A percentile compares a stretch with the other conserved stretches of the same genome.
Conservation (phyloP, 2,113 vertebrate species). For the crab-eating macaque (Macaca fascicularis) region T2T-MFA8v1.1 NC_088395.1:47314001-47314500, state of each 20-base stretch:
- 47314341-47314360: neutral
- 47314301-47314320: constrained; percentile 21
- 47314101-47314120: neutral
- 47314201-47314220: neutral
- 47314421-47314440: neutral
- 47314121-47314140: neutral
- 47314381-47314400: neutral
- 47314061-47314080: neutral
- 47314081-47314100: neutral
- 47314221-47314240: neutral
- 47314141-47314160: neutral
- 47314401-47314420: neutral
- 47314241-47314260: neutral
- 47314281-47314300: neutral
- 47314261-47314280: neutral
- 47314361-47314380: neutral
- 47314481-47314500: too few relatives aligned
- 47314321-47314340: neutral
- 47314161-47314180: neutral
- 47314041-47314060: neutral
- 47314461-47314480: too few relatives aligned
- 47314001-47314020: neutral
- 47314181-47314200: neutral
- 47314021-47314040: neutral
- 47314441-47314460: too few relatives aligned